These are phyloP conservation scores for Bombus huntii DNA, from an alignment of 1,140 invertebrate genomes.

Conservation along the genomic window DNA sequence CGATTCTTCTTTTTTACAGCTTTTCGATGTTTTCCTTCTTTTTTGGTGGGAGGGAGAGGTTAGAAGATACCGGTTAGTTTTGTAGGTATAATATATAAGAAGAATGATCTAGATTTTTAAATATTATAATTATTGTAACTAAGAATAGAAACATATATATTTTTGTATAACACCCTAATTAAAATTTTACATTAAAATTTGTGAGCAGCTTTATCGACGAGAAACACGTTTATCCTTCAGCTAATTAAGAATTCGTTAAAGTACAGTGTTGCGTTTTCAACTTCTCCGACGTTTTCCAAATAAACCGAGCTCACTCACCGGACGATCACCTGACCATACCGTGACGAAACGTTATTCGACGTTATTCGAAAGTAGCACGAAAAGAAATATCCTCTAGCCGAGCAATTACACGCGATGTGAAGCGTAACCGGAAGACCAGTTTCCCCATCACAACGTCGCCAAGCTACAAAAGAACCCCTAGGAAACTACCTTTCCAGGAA, in stretches of 20 bases:
- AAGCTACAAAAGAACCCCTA: not conserved
- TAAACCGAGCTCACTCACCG: not conserved
- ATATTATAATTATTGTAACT: no score
- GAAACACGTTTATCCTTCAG: no score
- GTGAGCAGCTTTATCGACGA: no score
- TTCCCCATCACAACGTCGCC: constrained; percentile 28
- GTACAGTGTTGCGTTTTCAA: no score
- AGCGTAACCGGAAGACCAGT: constrained; percentile 43
- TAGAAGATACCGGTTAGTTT: no score
- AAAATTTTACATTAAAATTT: no score
- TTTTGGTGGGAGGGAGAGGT: accelerated
- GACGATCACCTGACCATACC: not conserved
- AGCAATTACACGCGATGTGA: constrained; percentile 56
- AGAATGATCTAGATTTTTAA: no score
- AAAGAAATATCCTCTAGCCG: constrained; percentile 43
- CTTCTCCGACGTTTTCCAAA: no score
- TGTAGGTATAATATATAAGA: no score
- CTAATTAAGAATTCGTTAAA: no score
- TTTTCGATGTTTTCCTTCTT: not conserved
- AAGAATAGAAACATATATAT: no score
- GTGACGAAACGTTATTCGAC: not conserved
- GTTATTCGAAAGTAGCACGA: not conserved
- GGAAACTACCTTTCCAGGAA: not conserved
- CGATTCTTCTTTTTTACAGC: not conserved
- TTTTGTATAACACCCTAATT: no score